A percentile compares a stretch with the other conserved stretches of the same genome.
These are phyloP conservation scores for Coremacera marginata DNA, from an alignment of 2,888 invertebrate genomes.

Conservation along the genomic window DNA sequence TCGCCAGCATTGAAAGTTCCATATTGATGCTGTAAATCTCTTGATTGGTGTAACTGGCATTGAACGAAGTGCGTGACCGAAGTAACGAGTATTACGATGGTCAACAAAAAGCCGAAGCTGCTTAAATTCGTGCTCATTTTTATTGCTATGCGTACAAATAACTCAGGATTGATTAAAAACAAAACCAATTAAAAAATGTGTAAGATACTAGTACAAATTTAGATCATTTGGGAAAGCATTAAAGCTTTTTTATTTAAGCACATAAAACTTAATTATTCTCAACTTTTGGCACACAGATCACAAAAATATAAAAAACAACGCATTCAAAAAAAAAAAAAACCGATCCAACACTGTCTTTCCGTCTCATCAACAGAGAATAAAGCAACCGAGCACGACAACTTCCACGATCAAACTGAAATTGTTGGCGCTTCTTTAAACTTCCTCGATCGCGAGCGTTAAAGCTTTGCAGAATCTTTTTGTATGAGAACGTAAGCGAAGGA, in stretches of 20 bases:
- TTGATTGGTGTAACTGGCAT: constrained; percentile 5
- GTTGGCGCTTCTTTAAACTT: not conserved
- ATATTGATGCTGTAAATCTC: constrained; percentile 12
- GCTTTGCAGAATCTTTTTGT: not conserved
- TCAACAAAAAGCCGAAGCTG: not conserved
- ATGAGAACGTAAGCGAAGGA: not conserved
- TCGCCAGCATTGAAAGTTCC: not conserved
- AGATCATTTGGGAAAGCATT: not conserved
- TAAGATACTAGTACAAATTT: not conserved
- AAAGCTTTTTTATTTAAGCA: not conserved
- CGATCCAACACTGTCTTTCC: not conserved
- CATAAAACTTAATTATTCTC: not conserved
- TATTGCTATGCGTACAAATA: not conserved
- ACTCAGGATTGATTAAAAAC: not conserved
- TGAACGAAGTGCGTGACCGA: not conserved
- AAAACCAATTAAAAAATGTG: not conserved
- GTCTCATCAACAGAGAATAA: not conserved
- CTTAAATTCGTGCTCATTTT: not conserved
- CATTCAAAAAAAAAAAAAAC: too few species aligned
- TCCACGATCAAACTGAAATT: constrained; percentile 30
- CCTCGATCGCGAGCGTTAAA: not conserved
- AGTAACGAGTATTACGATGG: not conserved
- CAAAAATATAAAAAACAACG: not conserved
- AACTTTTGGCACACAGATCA: not conserved
- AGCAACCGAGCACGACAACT: constrained; percentile 29